Evolutionary conservation across 2,113 vertebrate species (phyloP).

Genomic region (Condylura cristata): DNA sequence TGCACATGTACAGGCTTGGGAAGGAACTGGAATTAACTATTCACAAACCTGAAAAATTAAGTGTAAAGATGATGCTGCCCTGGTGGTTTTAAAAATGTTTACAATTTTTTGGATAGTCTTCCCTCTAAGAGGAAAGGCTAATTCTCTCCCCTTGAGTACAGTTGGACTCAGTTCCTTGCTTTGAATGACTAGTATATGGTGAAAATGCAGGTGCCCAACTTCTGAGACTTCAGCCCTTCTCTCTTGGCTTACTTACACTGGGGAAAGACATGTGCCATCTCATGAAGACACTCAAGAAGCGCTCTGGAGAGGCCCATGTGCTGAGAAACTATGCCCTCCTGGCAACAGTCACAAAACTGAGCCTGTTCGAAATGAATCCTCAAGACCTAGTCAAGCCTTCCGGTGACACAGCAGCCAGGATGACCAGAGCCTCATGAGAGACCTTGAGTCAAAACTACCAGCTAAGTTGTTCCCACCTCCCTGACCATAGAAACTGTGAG

Average conservation of each 20-base stretch:
- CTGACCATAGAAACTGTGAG: neutral
- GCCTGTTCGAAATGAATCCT: neutral
- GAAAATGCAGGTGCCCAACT: neutral
- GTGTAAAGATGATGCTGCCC: neutral
- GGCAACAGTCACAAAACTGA: neutral
- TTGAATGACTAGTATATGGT: neutral
- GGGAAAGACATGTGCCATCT: neutral
- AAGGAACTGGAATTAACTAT: conserved; percentile 15
- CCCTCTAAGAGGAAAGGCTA: neutral
- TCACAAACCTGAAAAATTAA: neutral
- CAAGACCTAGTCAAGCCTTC: neutral
- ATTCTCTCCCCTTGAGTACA: conserved; percentile 8
- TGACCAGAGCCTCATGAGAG: neutral
- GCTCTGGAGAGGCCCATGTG: neutral
- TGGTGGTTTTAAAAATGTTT: neutral
- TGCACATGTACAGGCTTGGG: neutral
- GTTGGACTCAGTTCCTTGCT: neutral
- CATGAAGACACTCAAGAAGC: neutral
- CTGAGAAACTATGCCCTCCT: neutral
- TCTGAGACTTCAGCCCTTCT: neutral
- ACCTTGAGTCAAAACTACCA: neutral
- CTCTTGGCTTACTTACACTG: neutral
- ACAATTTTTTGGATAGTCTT: neutral
- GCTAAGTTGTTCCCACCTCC: neutral
- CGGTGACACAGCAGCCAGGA: neutral